Conservation (phyloP, 2,113 vertebrate genomes). For the Varanus komodoensis region DNA sequence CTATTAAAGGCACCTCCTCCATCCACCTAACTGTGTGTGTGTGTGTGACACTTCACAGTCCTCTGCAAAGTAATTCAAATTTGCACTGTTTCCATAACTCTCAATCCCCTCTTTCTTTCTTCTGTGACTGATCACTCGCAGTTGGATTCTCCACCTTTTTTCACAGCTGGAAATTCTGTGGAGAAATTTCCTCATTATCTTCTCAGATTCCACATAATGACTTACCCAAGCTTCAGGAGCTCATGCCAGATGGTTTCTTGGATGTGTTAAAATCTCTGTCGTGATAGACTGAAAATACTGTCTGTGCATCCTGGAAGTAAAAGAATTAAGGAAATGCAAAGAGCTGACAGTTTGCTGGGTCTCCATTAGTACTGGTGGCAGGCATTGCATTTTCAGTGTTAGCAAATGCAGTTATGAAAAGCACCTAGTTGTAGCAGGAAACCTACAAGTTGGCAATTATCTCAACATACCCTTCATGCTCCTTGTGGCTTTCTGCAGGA, state of each 20-base stretch:
- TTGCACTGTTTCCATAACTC: neutral
- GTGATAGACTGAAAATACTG: neutral
- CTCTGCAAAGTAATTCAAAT: neutral
- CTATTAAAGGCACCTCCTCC: neutral
- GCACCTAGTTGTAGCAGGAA: neutral
- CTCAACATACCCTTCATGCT: neutral
- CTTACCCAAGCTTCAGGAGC: neutral
- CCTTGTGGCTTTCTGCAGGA: neutral
- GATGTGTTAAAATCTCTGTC: neutral
- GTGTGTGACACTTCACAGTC: neutral
- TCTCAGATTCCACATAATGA: neutral
- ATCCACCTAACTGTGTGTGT: neutral
- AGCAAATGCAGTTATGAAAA: neutral
- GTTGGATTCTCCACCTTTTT: neutral
- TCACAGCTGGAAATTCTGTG: constrained; percentile 3
- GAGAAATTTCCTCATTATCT: neutral
- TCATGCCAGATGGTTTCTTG: neutral
- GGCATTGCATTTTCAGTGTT: neutral
- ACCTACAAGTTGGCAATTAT: neutral
- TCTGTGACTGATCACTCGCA: neutral
- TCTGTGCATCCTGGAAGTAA: neutral
- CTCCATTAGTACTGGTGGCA: neutral
- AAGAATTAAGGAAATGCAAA: neutral
- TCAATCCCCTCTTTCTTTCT: neutral
- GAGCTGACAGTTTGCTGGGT: neutral